Percentiles rank a stretch among this genome's conserved stretches.
Conservation (phyloP, 2,113 vertebrate genomes). For the Protobothrops mucrosquamatus region DNA sequence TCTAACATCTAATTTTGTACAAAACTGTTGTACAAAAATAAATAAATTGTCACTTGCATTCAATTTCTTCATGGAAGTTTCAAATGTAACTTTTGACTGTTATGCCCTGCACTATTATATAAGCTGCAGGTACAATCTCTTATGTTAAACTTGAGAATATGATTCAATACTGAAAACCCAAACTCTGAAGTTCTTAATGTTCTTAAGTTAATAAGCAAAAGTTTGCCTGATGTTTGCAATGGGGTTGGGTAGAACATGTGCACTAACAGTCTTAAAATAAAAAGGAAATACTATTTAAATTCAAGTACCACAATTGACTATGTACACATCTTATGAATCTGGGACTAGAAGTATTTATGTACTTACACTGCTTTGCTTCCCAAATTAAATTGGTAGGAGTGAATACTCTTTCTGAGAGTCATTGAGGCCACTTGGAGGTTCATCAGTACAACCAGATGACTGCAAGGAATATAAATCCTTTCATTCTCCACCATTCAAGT, state of each 20-base stretch:
- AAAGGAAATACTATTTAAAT: background rate
- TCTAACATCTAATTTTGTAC: background rate
- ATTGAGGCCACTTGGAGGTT: background rate
- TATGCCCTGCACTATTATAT: background rate
- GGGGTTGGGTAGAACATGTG: background rate
- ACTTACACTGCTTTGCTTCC: background rate
- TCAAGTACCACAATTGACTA: background rate
- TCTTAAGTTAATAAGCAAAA: background rate
- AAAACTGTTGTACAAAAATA: background rate
- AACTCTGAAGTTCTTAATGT: background rate
- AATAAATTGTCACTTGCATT: background rate
- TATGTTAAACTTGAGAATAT: background rate
- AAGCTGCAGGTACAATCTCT: background rate
- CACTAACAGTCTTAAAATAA: background rate
- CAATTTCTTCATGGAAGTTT: background rate
- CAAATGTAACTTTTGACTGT: background rate
- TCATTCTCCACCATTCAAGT: background rate
- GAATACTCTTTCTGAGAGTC: background rate
- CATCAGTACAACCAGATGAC: background rate
- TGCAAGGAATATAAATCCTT: background rate
- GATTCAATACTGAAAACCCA: background rate
- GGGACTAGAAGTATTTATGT: background rate
- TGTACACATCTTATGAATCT: background rate
- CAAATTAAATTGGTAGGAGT: background rate
- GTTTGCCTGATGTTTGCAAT: background rate